Conservation (phyloP, 2,888 invertebrate genomes). For the Troides helena region DNA sequence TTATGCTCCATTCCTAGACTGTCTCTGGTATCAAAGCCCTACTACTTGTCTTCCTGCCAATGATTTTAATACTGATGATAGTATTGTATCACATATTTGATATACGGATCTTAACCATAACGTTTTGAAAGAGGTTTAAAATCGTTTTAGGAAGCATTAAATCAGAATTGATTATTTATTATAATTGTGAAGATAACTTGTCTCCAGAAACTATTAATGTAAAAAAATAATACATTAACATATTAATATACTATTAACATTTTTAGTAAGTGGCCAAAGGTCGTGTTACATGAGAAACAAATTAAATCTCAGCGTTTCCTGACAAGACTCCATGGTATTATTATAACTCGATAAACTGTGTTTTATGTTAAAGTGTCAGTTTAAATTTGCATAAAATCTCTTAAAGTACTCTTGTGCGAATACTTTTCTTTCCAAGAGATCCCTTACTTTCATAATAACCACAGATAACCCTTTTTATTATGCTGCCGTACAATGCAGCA, state of each 20-base stretch:
- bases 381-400: neutral
- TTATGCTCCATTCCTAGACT: too few species aligned
- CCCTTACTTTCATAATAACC: neutral
- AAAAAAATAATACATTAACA: neutral
- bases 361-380: neutral
- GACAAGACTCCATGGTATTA: neutral
- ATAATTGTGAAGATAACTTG: neutral
- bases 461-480: conserved; percentile 1
- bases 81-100: neutral
- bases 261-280: neutral
- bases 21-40: too few species aligned
- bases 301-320: neutral
- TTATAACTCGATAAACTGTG: neutral
- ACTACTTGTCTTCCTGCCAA: too few species aligned
- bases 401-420: neutral
- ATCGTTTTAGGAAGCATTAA: neutral
- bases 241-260: neutral
- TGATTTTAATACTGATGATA: too few species aligned
- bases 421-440: neutral
- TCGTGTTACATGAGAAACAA: neutral
- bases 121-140: neutral
- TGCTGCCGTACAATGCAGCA: neutral
- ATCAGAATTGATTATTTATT: neutral
- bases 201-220: neutral
- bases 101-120: neutral